phyloP scores from a whole-genome alignment of 2,113 vertebrate genomes.

The Entelurus aequoreus region DNA sequence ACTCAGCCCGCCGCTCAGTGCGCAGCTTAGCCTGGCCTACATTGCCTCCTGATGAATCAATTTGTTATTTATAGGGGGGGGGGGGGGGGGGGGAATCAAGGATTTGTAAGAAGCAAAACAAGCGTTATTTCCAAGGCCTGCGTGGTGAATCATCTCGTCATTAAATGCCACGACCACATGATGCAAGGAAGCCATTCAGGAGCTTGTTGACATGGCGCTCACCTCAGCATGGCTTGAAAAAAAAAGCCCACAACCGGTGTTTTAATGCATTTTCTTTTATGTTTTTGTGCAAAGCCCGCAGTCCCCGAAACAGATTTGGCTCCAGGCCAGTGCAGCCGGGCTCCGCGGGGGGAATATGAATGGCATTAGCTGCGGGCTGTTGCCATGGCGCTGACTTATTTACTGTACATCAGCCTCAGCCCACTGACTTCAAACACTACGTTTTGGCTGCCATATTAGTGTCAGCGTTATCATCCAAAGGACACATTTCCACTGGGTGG shows the following conservation, averaged over 20 bases:
- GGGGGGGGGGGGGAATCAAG: conserved; percentile 21
- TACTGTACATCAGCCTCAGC: conserved; percentile 58
- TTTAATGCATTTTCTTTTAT: background rate
- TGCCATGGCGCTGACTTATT: conserved; percentile 61
- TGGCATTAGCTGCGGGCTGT: conserved; percentile 49
- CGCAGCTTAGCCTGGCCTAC: conserved; percentile 14
- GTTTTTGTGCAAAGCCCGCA: conserved; percentile 6
- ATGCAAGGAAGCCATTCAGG: conserved; percentile 19
- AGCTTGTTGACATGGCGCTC: conserved; percentile 18
- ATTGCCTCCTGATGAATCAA: conserved; percentile 19
- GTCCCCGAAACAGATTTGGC: conserved; percentile 36
- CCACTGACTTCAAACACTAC: conserved; percentile 50
- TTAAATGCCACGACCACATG: conserved; percentile 6
- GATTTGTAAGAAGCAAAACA: conserved; percentile 28
- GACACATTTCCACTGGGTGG: conserved; percentile 47
- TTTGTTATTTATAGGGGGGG: conserved; percentile 22
- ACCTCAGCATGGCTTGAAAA: background rate
- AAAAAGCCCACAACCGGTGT: background rate
- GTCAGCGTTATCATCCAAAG: conserved; percentile 51
- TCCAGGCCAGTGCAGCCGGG: conserved; percentile 23
- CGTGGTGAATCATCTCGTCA: conserved; percentile 29
- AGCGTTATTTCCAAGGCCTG: conserved; percentile 13
- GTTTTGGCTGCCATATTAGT: conserved; percentile 45
- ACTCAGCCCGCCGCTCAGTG: background rate
- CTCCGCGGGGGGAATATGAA: conserved; percentile 41